Percentiles rank a stretch among this genome's conserved stretches.
These are phyloP conservation scores for Monochamus saltuarius DNA, from an alignment of 1,140 invertebrate genomes.

Conservation along the genomic window DNA sequence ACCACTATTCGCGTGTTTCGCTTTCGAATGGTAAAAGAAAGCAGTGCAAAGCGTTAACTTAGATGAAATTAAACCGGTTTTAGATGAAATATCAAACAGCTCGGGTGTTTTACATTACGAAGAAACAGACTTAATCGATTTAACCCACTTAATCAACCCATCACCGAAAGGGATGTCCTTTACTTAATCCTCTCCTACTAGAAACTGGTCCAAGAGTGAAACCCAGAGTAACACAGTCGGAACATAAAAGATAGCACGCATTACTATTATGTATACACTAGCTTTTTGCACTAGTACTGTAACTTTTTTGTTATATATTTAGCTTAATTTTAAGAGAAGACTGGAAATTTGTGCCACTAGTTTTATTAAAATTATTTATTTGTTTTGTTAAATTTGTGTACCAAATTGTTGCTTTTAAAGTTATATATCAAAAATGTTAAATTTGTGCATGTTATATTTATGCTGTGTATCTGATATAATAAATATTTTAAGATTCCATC, in stretches of 20 bases:
- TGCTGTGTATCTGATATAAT: no score
- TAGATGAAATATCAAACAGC: not conserved
- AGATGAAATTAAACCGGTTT: slow-evolving; percentile 2
- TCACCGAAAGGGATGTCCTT: slow-evolving; percentile 36
- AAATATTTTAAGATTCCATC: no score
- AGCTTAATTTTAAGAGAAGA: slow-evolving; percentile 37
- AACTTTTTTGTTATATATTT: slow-evolving; percentile 59
- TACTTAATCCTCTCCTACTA: slow-evolving; percentile 56
- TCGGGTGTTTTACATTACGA: not conserved
- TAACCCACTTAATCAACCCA: not conserved
- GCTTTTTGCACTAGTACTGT: slow-evolving; percentile 55
- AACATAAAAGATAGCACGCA: slow-evolving; percentile 54
- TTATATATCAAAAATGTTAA: no score
- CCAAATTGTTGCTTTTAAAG: slow-evolving; percentile 5
- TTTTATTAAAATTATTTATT: slow-evolving; percentile 22
- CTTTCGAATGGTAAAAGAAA: no score
- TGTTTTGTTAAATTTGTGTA: slow-evolving; percentile 4
- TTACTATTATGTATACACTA: slow-evolving; percentile 56
- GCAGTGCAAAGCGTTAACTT: no score
- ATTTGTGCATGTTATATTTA: no score
- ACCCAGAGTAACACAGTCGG: slow-evolving; percentile 43
- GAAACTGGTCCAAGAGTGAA: slow-evolving; percentile 41
- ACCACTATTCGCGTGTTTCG: no score
- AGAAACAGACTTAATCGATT: no score
- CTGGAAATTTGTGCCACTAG: slow-evolving; percentile 12